Conservation (phyloP, 2,888 invertebrate genomes). For the Dasysyrphus albostriatus region DNA sequence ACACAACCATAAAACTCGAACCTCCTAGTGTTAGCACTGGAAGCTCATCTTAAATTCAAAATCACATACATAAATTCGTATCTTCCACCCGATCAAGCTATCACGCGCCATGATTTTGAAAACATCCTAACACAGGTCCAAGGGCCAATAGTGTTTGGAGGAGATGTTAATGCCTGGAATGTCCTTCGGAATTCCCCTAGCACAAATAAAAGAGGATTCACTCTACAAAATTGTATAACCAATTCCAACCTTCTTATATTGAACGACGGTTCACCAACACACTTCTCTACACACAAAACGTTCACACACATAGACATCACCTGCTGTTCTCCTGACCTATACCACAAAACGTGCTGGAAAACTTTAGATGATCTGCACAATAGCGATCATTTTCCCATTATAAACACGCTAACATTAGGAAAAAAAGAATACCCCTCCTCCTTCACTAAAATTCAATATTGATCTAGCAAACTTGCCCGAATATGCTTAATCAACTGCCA, state of each 20-base stretch:
- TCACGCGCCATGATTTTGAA: constrained; percentile 9
- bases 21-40: neutral
- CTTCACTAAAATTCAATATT: neutral
- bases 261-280: no score
- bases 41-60: constrained; percentile 13
- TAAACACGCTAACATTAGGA: no score
- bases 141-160: constrained; percentile 3
- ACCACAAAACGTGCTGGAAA: constrained; percentile 14
- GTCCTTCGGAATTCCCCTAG: neutral
- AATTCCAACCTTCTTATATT: no score
- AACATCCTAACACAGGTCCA: constrained; percentile 15
- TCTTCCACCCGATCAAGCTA: constrained; percentile 15
- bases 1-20: no score
- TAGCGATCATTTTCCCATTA: constrained; percentile 39
- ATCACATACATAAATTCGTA: no score
- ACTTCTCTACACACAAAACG: no score
- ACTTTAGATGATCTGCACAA: constrained; percentile 34
- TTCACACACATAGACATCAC: constrained; percentile 33
- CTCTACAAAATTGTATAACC: neutral
- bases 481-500: neutral
- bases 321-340: constrained; percentile 18
- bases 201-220: constrained; percentile 8
- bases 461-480: no score
- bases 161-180: no score
- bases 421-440: neutral